Percentiles rank a stretch among this genome's conserved stretches.
Conservation (phyloP, 2,888 invertebrate genomes). For the Pycnomerus fuliginosus region DNA sequence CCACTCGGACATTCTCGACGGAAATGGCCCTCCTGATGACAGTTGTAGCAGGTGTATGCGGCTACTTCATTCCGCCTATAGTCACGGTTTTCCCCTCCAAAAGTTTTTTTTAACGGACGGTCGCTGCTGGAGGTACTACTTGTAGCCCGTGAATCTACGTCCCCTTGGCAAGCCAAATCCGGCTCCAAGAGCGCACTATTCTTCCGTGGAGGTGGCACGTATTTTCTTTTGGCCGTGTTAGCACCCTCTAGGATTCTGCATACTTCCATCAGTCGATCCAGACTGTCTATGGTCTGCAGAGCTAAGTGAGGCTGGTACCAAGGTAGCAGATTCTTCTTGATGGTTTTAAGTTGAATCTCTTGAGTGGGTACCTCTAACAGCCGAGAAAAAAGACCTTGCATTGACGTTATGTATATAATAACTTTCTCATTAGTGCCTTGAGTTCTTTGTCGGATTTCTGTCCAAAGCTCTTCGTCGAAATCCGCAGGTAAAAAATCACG, state of each 20-base stretch:
- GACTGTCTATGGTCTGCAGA: not conserved
- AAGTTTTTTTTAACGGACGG: too few species aligned
- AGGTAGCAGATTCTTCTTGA: too few species aligned
- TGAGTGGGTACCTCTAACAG: not conserved
- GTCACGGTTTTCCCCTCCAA: too few species aligned
- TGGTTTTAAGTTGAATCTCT: not conserved
- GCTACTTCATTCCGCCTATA: too few species aligned
- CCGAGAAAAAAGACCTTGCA: constrained; percentile 12
- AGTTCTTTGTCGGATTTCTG: constrained; percentile 28
- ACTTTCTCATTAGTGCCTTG: constrained; percentile 32
- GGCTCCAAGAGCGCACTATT: not conserved
- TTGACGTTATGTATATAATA: constrained; percentile 20
- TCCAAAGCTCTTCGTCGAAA: constrained; percentile 28
- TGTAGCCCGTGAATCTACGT: too few species aligned
- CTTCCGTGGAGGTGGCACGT: not conserved
- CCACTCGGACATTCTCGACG: too few species aligned
- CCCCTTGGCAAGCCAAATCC: too few species aligned
- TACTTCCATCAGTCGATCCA: not conserved
- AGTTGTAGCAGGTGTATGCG: too few species aligned
- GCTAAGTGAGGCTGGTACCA: not conserved
- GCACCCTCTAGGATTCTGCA: not conserved
- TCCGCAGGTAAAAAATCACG: constrained; percentile 24
- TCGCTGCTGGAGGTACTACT: too few species aligned
- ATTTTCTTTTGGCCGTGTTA: not conserved
- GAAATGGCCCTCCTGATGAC: too few species aligned